Percentiles rank a stretch among this genome's conserved stretches.
Evolutionary conservation across 92 coral and sea anemone species (phyloP).

Genomic region (Muricea muricata): DNA sequence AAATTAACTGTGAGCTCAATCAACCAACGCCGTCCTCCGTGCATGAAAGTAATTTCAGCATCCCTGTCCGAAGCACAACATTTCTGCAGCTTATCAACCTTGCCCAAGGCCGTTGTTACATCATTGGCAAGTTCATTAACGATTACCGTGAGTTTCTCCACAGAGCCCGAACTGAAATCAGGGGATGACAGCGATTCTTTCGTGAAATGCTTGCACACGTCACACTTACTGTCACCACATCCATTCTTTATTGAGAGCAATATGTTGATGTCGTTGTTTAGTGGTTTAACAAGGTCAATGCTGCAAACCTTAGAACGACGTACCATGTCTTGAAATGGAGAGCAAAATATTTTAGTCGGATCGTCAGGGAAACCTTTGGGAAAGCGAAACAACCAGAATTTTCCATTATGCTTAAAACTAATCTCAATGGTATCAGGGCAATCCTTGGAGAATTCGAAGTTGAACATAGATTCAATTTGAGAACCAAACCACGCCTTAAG

Average conservation of each 20-base stretch:
- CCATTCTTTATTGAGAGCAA: background rate
- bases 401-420: constrained; percentile 16
- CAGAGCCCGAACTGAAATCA: background rate
- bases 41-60: background rate
- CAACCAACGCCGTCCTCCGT: background rate
- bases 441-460: background rate
- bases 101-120: background rate
- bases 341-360: background rate
- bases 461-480: background rate
- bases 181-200: background rate
- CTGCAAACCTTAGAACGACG: background rate
- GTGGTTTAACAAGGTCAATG: background rate
- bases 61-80: background rate
- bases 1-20: background rate
- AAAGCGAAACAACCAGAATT: background rate
- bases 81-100: background rate
- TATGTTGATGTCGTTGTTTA: background rate
- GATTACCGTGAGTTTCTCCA: background rate
- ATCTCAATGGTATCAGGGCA: background rate
- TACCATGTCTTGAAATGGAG: background rate
- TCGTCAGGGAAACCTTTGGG: constrained; percentile 6
- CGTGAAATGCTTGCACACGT: background rate
- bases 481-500: background rate
- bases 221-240: background rate
- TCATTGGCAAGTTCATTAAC: background rate